Conservation (phyloP, 1,140 invertebrate genomes). For the Pseudomyrmex concolor region DNA sequence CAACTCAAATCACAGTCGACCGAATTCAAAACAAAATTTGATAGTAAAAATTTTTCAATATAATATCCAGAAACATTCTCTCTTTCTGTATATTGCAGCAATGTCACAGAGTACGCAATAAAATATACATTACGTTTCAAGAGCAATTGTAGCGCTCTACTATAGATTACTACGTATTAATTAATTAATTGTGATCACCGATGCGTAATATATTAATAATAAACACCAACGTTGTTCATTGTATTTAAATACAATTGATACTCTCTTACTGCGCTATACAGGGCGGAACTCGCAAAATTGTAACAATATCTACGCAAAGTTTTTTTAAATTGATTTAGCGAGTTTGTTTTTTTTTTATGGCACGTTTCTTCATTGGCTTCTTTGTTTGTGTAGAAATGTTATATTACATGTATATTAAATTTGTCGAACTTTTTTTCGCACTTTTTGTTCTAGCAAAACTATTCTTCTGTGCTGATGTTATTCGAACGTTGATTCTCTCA, state of each 20-base stretch:
- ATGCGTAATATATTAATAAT: constrained; percentile 28
- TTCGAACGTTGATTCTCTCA: neutral
- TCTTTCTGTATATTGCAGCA: neutral
- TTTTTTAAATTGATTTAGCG: constrained; percentile 17
- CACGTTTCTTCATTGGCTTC: constrained; percentile 18
- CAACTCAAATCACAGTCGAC: neutral
- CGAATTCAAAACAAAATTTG: too few species aligned
- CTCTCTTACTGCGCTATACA: constrained; percentile 4
- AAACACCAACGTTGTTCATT: neutral
- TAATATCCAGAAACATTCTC: too few species aligned
- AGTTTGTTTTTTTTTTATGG: constrained; percentile 5
- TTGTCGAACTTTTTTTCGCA: neutral
- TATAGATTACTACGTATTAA: neutral
- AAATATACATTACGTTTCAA: neutral
- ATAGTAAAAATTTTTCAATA: too few species aligned
- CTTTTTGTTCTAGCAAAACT: neutral
- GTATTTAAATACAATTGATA: constrained; percentile 22
- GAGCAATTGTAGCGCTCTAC: constrained; percentile 2
- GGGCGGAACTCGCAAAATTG: constrained; percentile 34
- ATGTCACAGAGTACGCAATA: neutral
- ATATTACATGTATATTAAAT: constrained; percentile 3
- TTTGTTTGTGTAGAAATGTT: constrained; percentile 25
- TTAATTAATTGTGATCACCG: constrained; percentile 22
- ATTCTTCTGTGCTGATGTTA: neutral
- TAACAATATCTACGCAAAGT: constrained; percentile 19